Evolutionary conservation across 1,140 invertebrate genomes (phyloP).

Genomic region (Drosophila bocqueti): DNA sequence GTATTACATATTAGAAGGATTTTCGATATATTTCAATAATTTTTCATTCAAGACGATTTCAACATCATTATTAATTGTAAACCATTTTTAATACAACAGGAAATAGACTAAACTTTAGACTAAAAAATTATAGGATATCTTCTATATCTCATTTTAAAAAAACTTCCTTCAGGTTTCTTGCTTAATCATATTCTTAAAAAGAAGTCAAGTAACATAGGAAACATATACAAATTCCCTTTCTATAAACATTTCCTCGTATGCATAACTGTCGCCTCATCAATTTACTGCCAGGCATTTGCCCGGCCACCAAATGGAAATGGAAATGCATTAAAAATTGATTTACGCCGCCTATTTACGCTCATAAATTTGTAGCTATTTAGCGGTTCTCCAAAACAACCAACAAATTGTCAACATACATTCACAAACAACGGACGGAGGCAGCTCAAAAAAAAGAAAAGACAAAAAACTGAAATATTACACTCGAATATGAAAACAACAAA

Average conservation of each 20-base stretch:
- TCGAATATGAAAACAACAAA: conserved; percentile 72
- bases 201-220: not conserved
- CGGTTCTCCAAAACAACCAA: conserved; percentile 69
- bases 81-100: no score
- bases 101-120: no score
- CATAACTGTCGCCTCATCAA: conserved; percentile 58
- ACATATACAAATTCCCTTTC: conserved; percentile 6
- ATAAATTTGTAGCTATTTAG: conserved; percentile 84
- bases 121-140: no score
- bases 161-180: not conserved
- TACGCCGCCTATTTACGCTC: conserved; percentile 73
- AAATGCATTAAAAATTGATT: conserved; percentile 83
- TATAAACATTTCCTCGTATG: conserved; percentile 43
- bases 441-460: conserved; percentile 20
- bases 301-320: conserved; percentile 60
- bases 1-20: no score
- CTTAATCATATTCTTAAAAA: conserved; percentile 1
- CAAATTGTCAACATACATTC: conserved; percentile 76
- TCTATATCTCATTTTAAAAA: no score
- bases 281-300: conserved; percentile 67
- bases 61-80: no score
- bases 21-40: no score
- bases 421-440: conserved; percentile 33
- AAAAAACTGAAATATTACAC: conserved; percentile 80
- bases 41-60: no score